A percentile compares a stretch with the other conserved stretches of the same genome.
Conservation (phyloP, 2,797 vertebrate genomes). For the Alosa sapidissima region DNA sequence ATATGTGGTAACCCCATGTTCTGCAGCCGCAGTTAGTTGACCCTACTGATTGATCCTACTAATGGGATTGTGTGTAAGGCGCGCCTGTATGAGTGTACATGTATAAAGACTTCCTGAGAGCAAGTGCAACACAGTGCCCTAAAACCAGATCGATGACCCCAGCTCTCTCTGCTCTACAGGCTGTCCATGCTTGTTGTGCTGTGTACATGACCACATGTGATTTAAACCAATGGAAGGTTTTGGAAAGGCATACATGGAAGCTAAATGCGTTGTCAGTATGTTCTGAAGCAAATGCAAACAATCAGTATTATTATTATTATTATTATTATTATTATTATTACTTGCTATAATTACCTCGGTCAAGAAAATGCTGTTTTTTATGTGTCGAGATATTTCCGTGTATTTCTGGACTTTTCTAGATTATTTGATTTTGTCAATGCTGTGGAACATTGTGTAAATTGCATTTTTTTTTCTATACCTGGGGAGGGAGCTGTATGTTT, state of each 20-base stretch:
- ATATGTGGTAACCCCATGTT: not conserved
- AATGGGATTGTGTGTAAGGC: not conserved
- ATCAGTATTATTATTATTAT: conserved; percentile 70
- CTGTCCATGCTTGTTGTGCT: not conserved
- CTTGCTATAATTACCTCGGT: conserved; percentile 65
- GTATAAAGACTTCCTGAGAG: not conserved
- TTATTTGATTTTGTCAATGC: conserved; percentile 45
- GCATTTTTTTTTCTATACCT: conserved; percentile 69
- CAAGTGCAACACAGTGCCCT: not conserved
- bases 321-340: conserved; percentile 71
- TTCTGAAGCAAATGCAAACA: conserved; percentile 56
- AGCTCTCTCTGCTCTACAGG: not conserved
- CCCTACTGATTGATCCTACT: not conserved
- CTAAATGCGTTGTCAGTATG: conserved; percentile 44
- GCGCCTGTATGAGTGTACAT: not conserved
- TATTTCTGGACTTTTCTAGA: conserved; percentile 50
- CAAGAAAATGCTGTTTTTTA: conserved; percentile 49
- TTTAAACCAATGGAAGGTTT: not conserved
- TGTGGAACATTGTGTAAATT: conserved; percentile 54
- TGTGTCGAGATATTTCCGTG: conserved; percentile 48
- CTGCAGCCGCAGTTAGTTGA: not conserved
- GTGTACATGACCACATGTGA: not conserved
- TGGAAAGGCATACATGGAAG: conserved; percentile 24
- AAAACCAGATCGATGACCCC: not conserved
- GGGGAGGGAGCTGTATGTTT: conserved; percentile 60